phyloP scores from a whole-genome alignment of 2,797 vertebrate species.

The Dromococcyx pavoninus region DNA sequence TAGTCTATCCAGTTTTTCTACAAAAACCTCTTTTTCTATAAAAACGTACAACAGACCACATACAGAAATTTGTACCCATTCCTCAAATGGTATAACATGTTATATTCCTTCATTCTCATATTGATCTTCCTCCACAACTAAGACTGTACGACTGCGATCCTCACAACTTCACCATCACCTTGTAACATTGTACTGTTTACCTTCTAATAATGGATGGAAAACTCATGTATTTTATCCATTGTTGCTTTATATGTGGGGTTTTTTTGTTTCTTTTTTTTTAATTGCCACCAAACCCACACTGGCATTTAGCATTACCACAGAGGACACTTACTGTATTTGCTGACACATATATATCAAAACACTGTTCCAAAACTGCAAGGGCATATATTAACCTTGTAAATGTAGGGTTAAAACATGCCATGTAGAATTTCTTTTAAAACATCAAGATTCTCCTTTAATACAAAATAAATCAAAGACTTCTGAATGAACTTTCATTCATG shows the following conservation, averaged over 20 bases:
- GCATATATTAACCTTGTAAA: neutral
- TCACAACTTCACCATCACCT: neutral
- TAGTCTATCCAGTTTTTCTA: too few species aligned
- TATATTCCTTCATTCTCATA: neutral
- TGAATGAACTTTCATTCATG: neutral
- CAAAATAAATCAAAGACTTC: neutral
- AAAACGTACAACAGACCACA: neutral
- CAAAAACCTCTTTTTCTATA: too few species aligned
- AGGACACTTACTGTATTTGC: neutral
- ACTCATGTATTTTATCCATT: neutral
- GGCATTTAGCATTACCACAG: neutral
- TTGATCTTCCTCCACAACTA: neutral
- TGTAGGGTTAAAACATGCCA: neutral
- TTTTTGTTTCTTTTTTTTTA: neutral
- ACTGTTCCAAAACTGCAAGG: neutral
- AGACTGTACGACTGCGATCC: neutral
- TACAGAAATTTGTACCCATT: neutral
- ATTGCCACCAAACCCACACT: neutral
- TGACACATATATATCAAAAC: neutral
- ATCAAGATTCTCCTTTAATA: neutral
- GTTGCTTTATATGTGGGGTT: neutral
- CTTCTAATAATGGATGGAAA: neutral
- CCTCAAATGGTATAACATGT: neutral
- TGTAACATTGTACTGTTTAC: neutral
- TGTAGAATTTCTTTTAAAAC: neutral